These are phyloP conservation scores for Lycopodina hypogea DNA, from an alignment of 37 sponge, comb jelly and placozoan genomes.

Conservation along the genomic window DNA sequence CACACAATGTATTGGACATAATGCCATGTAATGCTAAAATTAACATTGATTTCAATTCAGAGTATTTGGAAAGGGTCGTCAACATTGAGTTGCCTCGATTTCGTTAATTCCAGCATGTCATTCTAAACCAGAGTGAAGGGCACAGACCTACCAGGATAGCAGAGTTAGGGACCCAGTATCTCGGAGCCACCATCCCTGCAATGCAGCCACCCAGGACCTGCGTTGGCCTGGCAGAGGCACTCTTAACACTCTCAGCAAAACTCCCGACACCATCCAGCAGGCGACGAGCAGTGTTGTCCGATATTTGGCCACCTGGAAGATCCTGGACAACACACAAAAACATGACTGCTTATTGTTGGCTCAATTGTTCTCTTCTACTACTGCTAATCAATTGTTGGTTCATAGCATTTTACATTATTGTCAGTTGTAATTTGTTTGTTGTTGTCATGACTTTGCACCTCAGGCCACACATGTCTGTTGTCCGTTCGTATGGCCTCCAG, in stretches of 20 bases:
- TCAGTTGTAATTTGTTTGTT: neutral
- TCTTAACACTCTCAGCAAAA: constrained; percentile 55
- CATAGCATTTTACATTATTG: neutral
- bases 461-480: constrained; percentile 88
- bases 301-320: constrained; percentile 4
- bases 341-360: neutral
- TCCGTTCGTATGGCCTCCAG: constrained; percentile 70
- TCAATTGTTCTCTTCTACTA: too few species aligned
- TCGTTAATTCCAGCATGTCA: too few species aligned
- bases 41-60: too few species aligned
- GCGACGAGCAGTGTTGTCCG: constrained; percentile 54
- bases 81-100: too few species aligned
- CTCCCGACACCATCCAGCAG: constrained; percentile 69
- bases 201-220: constrained; percentile 78
- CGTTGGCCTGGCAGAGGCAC: constrained; percentile 58
- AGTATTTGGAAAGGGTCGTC: too few species aligned
- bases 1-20: too few species aligned
- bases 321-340: constrained; percentile 16
- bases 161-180: constrained; percentile 90
- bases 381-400: too few species aligned
- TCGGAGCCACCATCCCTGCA: constrained; percentile 77
- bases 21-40: too few species aligned
- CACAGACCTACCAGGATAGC: constrained; percentile 42
- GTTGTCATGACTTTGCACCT: constrained; percentile 34
- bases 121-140: too few species aligned